Percentiles rank a stretch among this genome's conserved stretches.
Evolutionary conservation across 2,888 invertebrate species (phyloP).

Genomic region (Opisthograptis luteolata): DNA sequence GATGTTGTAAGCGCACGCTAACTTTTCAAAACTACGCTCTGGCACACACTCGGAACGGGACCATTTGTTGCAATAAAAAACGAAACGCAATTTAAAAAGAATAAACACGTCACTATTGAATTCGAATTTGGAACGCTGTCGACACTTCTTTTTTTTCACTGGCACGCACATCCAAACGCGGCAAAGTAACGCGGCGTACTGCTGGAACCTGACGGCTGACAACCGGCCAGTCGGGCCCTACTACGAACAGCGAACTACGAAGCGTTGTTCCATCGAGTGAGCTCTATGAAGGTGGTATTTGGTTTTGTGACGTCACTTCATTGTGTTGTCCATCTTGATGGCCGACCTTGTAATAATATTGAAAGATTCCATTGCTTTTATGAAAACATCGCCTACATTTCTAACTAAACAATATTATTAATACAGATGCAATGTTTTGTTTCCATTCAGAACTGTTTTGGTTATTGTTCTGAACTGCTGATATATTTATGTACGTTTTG

Average conservation of each 20-base stretch:
- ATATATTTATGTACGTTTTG: not conserved
- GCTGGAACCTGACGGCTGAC: conserved; percentile 36
- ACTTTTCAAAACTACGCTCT: conserved; percentile 22
- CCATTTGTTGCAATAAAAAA: conserved; percentile 33
- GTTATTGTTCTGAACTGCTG: not conserved
- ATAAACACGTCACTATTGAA: conserved; percentile 41
- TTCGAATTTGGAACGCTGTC: conserved; percentile 38
- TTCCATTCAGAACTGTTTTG: too few relatives aligned
- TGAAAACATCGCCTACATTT: conserved; percentile 12
- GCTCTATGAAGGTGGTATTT: conserved; percentile 40
- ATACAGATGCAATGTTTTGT: not conserved
- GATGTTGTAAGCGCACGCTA: conserved; percentile 32
- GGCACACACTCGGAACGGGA: conserved; percentile 28
- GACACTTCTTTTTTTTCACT: conserved; percentile 23
- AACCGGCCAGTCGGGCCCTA: conserved; percentile 41
- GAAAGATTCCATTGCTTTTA: conserved; percentile 18
- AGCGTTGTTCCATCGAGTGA: conserved; percentile 28
- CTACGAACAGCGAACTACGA: conserved; percentile 40
- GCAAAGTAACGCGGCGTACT: conserved; percentile 47
- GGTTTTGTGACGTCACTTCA: conserved; percentile 15
- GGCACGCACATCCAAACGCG: conserved; percentile 37
- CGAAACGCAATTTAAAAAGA: conserved; percentile 31
- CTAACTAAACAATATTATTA: conserved; percentile 14
- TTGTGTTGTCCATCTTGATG: conserved; percentile 8
- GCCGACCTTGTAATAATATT: conserved; percentile 13